phyloP scores from a whole-genome alignment of 2,888 invertebrate species.

The Thymelicus acteon region DNA sequence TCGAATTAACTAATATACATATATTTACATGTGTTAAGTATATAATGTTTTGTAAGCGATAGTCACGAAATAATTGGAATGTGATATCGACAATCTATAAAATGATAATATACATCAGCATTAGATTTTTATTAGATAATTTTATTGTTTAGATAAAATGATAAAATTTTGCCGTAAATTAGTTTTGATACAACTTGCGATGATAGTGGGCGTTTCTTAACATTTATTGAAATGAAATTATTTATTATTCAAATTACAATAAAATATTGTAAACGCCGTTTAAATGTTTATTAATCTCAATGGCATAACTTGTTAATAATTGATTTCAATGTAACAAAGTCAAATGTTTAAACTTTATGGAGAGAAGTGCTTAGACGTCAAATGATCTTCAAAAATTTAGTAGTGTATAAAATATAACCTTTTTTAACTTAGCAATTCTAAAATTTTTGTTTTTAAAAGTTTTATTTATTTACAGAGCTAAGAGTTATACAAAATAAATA shows the following conservation, averaged over 20 bases:
- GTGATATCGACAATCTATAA: constrained; percentile 53
- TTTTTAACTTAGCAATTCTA: constrained; percentile 58
- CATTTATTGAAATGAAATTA: constrained; percentile 11
- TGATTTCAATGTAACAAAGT: constrained; percentile 10
- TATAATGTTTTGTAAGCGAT: constrained; percentile 54
- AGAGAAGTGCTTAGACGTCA: constrained; percentile 40
- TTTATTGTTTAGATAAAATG: constrained; percentile 28
- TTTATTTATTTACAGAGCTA: constrained; percentile 68
- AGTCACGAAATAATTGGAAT: constrained; percentile 56
- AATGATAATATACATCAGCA: constrained; percentile 37
- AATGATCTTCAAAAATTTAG: constrained; percentile 50
- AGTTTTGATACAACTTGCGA: constrained; percentile 9
- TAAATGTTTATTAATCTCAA: constrained; percentile 13
- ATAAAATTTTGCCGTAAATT: background rate
- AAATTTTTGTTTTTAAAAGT: constrained; percentile 66
- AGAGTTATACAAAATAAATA: constrained; percentile 69
- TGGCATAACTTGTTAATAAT: constrained; percentile 10
- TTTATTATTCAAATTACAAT: constrained; percentile 3
- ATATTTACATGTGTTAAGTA: constrained; percentile 49
- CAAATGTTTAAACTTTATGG: constrained; percentile 11
- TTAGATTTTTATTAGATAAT: constrained; percentile 34
- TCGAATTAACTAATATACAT: constrained; percentile 57
- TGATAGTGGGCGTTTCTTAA: background rate
- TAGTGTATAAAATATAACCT: constrained; percentile 60
- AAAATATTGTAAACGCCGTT: background rate